These are phyloP conservation scores for Odocoileus hemionus DNA, from an alignment of 2,113 vertebrate genomes.

Conservation along the genomic window DNA sequence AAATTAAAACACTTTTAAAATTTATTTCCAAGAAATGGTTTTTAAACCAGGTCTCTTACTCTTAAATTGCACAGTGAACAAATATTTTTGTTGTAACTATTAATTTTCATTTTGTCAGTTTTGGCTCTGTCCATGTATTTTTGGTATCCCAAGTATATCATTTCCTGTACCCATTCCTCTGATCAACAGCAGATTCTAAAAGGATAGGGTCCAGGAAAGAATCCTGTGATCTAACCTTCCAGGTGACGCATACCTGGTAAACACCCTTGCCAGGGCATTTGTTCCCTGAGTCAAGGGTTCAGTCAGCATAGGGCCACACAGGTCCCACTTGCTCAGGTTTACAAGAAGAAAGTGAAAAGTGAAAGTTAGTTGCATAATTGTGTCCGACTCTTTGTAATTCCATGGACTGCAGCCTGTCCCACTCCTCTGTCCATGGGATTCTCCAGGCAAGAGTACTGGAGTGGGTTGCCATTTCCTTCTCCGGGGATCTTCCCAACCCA, in stretches of 20 bases:
- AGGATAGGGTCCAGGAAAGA: neutral
- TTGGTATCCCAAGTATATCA: neutral
- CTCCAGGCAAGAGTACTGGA: neutral
- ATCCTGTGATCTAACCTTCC: neutral
- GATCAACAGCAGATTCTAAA: neutral
- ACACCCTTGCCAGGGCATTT: neutral
- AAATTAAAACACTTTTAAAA: neutral
- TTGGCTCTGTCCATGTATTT: neutral
- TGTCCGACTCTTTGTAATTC: neutral
- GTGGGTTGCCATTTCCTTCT: neutral
- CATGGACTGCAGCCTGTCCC: neutral
- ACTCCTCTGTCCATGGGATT: neutral
- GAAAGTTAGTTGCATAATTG: neutral
- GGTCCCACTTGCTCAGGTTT: neutral
- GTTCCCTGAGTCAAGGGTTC: neutral
- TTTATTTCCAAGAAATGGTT: neutral
- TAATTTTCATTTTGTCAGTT: neutral
- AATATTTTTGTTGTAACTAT: neutral
- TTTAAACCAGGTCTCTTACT: neutral
- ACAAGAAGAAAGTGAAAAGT: neutral
- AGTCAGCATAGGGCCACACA: neutral
- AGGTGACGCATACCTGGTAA: neutral
- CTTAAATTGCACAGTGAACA: neutral
- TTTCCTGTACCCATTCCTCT: neutral
- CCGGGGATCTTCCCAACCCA: fast-evolving